These are phyloP conservation scores for Ianthella basta DNA, from an alignment of 37 sponge, comb jelly and placozoan genomes.

Conservation along the genomic window DNA sequence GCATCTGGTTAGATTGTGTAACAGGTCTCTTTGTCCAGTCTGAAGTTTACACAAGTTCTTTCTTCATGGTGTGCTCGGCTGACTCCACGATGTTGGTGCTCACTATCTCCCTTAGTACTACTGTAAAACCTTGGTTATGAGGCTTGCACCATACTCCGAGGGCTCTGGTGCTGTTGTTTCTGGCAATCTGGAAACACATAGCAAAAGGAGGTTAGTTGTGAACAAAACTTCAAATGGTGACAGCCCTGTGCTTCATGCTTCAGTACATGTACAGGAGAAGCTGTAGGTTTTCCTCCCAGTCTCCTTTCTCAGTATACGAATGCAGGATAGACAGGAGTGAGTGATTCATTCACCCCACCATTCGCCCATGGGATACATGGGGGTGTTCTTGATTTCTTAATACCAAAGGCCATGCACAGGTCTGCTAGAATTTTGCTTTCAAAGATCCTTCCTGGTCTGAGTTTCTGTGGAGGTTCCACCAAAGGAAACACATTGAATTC, in stretches of 20 bases:
- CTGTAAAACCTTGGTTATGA: background rate
- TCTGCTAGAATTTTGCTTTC: conserved; percentile 19
- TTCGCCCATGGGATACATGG: conserved; percentile 17
- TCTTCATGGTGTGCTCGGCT: background rate
- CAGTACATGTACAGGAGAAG: conserved; percentile 15
- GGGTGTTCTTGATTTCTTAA: background rate
- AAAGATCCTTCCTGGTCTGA: conserved; percentile 10
- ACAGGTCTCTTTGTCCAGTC: too few relatives aligned
- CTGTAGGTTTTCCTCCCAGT: conserved; percentile 24
- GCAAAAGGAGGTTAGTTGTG: background rate
- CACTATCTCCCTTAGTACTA: conserved; percentile 21
- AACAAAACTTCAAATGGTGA: conserved; percentile 18
- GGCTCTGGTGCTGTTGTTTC: background rate
- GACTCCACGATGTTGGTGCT: conserved; percentile 10
- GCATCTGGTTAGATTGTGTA: too few relatives aligned
- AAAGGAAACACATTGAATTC: background rate
- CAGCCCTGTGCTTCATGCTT: background rate
- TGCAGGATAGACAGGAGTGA: background rate
- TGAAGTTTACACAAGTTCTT: too few relatives aligned
- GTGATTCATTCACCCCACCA: conserved; percentile 5
- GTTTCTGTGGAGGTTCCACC: conserved; percentile 12
- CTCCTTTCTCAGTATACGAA: background rate
- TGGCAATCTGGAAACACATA: background rate
- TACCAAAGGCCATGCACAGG: conserved; percentile 3
- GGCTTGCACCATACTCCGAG: background rate